These are phyloP conservation scores for Resseliella maxima DNA, from an alignment of 2,888 invertebrate species.

Conservation along the genomic window DNA sequence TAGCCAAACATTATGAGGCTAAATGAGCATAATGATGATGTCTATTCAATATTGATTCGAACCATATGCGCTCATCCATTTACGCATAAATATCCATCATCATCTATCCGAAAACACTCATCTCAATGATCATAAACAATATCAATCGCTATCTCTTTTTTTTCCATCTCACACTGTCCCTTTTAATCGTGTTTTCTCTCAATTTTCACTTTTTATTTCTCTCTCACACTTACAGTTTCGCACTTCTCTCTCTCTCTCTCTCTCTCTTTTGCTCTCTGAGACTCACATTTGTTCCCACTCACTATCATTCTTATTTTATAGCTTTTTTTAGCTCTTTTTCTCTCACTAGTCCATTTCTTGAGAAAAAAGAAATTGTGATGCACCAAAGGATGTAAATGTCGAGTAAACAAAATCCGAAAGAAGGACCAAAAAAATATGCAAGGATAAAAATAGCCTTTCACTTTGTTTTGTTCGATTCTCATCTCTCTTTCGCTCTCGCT, in stretches of 20 bases:
- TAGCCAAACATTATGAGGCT: background rate
- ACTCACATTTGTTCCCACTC: no score
- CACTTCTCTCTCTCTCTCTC: no score
- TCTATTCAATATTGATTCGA: conserved; percentile 46
- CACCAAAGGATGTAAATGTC: background rate
- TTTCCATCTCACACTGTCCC: no score
- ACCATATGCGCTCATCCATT: conserved; percentile 26
- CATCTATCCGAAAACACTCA: no score
- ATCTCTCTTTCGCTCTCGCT: background rate
- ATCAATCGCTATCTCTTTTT: background rate
- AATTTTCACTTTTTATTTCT: no score
- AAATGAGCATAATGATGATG: conserved; percentile 24
- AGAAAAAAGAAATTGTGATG: background rate
- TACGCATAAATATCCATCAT: conserved; percentile 21
- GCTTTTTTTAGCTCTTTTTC: no score
- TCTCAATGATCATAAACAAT: no score
- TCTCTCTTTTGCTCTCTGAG: no score
- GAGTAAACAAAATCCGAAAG: background rate
- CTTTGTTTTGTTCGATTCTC: conserved; percentile 6
- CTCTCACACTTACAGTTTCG: no score
- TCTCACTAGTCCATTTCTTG: no score
- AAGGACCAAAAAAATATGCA: background rate
- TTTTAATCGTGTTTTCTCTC: no score
- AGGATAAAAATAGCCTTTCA: conserved; percentile 42
- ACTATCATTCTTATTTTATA: no score